Percentiles rank a stretch among this genome's conserved stretches.
Conservation (phyloP, 1,140 invertebrate genomes). For the Cydia fagiglandana region DNA sequence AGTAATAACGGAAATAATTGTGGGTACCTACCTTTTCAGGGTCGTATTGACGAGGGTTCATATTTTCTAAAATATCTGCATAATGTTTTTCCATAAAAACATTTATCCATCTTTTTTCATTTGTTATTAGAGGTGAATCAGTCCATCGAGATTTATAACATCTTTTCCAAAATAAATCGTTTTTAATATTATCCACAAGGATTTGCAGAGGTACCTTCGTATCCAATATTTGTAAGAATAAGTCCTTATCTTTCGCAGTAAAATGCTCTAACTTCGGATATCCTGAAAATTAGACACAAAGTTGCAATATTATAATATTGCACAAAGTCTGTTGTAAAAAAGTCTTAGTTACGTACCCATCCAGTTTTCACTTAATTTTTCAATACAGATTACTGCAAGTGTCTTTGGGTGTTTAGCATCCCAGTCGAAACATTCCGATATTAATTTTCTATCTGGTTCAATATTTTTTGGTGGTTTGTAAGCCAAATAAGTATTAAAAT, state of each 20-base stretch:
- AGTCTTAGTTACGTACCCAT: slow-evolving; percentile 49
- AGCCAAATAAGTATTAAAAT: slow-evolving; percentile 58
- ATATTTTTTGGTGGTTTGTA: slow-evolving; percentile 56
- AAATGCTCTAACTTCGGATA: slow-evolving; percentile 59
- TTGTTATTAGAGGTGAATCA: slow-evolving; percentile 49
- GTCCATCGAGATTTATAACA: slow-evolving; percentile 69
- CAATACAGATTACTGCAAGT: slow-evolving; percentile 64
- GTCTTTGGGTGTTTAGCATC: slow-evolving; percentile 62
- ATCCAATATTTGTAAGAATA: slow-evolving; percentile 71
- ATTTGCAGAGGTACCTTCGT: slow-evolving; percentile 70
- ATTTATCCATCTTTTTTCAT: slow-evolving; percentile 72
- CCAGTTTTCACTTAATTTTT: slow-evolving; percentile 71
- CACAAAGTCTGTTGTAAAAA: slow-evolving; percentile 26
- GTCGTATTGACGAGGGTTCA: slow-evolving; percentile 75
- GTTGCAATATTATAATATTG: neutral
- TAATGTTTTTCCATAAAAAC: slow-evolving; percentile 74
- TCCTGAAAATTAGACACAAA: slow-evolving; percentile 47
- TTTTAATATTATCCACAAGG: slow-evolving; percentile 72
- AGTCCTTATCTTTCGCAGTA: slow-evolving; percentile 69
- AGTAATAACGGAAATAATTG: neutral
- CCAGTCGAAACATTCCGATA: slow-evolving; percentile 71
- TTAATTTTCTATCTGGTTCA: slow-evolving; percentile 56
- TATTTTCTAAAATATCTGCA: slow-evolving; percentile 73
- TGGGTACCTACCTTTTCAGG: slow-evolving; percentile 78
- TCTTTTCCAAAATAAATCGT: slow-evolving; percentile 77